phyloP scores from a whole-genome alignment of 2,888 invertebrate genomes.

The Liodrosophila aerea region DNA sequence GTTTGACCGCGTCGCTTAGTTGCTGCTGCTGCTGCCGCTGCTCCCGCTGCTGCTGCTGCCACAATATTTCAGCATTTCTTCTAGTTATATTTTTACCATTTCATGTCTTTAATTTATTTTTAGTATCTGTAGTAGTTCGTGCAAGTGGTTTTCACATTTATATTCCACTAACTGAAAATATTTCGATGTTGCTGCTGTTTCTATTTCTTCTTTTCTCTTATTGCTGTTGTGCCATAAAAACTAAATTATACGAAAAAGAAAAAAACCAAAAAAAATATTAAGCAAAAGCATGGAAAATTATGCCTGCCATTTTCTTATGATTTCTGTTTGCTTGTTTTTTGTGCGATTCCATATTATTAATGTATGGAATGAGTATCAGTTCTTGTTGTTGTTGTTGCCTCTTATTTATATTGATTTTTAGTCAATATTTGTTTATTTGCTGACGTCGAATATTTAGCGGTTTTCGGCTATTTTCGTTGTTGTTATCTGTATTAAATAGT shows the following conservation, averaged over 20 bases:
- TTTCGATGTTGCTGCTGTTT: conserved; percentile 46
- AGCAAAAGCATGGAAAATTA: conserved; percentile 20
- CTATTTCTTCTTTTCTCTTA: background rate
- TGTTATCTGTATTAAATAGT: conserved; percentile 13
- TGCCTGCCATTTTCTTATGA: conserved; percentile 15
- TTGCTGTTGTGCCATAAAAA: conserved; percentile 26
- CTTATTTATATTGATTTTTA: conserved; percentile 61
- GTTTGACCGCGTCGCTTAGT: conserved; percentile 36
- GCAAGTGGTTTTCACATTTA: conserved; percentile 59
- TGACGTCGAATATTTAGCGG: conserved; percentile 53
- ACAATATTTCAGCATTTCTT: conserved; percentile 62
- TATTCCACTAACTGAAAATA: conserved; percentile 54
- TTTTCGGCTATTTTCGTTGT: conserved; percentile 16
- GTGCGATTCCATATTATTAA: conserved; percentile 23
- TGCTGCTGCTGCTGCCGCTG: conserved; percentile 40
- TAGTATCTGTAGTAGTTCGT: conserved; percentile 46
- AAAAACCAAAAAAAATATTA: conserved; percentile 10
- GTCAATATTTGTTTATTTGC: conserved; percentile 73
- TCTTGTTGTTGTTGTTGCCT: conserved; percentile 39
- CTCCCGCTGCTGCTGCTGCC: conserved; percentile 37
- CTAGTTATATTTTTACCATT: conserved; percentile 69
- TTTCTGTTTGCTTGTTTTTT: conserved; percentile 9
- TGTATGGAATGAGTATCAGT: conserved; percentile 31
- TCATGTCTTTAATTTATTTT: conserved; percentile 67
- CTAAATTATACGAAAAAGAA: conserved; percentile 28